phyloP scores from a whole-genome alignment of 1,140 invertebrate species.

The Zaprionus camerounensis region DNA sequence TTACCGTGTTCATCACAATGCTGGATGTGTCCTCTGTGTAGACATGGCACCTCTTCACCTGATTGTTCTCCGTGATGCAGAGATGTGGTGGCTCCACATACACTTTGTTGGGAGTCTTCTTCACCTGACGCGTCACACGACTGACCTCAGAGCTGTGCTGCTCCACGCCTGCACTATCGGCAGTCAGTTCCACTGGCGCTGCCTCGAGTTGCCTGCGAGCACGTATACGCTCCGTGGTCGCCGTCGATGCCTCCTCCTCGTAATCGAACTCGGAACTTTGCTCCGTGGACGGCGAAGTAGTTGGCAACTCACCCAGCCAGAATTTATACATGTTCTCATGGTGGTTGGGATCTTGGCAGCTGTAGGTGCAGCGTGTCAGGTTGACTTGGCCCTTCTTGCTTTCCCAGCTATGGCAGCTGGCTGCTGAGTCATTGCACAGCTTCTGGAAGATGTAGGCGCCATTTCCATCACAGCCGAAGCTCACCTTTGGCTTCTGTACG shows the following conservation, averaged over 20 bases:
- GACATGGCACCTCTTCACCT: conserved; percentile 85
- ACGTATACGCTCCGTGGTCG: conserved; percentile 65
- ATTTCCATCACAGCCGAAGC: conserved; percentile 88
- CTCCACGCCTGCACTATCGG: conserved; percentile 64
- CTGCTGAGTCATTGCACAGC: conserved; percentile 85
- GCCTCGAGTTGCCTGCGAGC: conserved; percentile 28
- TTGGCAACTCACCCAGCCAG: conserved; percentile 66
- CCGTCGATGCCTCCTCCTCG: conserved; percentile 73
- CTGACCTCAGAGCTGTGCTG: conserved; percentile 57
- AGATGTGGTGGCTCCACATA: conserved; percentile 86
- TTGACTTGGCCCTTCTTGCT: conserved; percentile 86
- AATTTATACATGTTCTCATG: conserved; percentile 76
- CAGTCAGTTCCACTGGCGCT: conserved; percentile 15
- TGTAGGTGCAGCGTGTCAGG: conserved; percentile 86
- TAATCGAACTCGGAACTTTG: conserved; percentile 79
- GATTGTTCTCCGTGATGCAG: conserved; percentile 84
- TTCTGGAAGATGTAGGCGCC: conserved; percentile 89
- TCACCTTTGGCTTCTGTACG: conserved; percentile 86
- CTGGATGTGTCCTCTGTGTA: conserved; percentile 85
- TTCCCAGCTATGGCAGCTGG: conserved; percentile 88
- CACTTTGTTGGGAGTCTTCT: conserved; percentile 47
- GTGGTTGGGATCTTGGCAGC: conserved; percentile 85
- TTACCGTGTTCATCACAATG: conserved; percentile 84
- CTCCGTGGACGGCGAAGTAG: conserved; percentile 65
- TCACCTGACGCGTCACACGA: conserved; percentile 35